Percentiles rank a stretch among this genome's conserved stretches.
These are phyloP conservation scores for Mastomys coucha DNA, from an alignment of 2,113 vertebrate genomes.

Conservation along the genomic window DNA sequence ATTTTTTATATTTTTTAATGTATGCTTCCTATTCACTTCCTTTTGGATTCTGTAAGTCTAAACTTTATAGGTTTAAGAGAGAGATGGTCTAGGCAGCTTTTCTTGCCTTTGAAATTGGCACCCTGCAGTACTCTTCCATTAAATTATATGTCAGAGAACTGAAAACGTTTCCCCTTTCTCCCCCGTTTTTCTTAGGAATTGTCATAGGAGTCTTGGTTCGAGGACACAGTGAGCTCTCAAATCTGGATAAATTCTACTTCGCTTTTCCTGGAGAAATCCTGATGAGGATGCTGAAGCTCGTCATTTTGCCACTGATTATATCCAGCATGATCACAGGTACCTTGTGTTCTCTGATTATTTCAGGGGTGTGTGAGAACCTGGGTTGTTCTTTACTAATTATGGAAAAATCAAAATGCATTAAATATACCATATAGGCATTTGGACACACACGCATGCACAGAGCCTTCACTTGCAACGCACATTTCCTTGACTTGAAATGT, in stretches of 20 bases:
- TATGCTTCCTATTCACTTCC: not conserved
- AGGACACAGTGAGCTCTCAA: conserved; percentile 92
- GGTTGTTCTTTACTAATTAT: conserved; percentile 48
- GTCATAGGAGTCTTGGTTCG: conserved; percentile 92
- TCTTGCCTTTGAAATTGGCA: conserved; percentile 25
- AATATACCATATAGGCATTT: too few species aligned
- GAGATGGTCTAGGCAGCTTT: conserved; percentile 25
- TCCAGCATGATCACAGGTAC: conserved; percentile 99
- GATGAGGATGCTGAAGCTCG: conserved; percentile 98
- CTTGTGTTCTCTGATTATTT: conserved; percentile 19
- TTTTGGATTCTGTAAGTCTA: conserved; percentile 40
- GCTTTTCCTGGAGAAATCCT: conserved; percentile 97
- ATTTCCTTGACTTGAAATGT: not conserved
- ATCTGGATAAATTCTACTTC: conserved; percentile 95
- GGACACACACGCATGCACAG: not conserved
- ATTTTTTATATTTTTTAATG: not conserved
- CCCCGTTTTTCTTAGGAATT: conserved; percentile 90
- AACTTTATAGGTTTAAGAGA: not conserved
- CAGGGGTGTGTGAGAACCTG: not conserved
- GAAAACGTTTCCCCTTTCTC: conserved; percentile 6
- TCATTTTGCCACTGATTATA: conserved; percentile 97
- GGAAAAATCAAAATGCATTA: not conserved
- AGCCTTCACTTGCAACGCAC: not conserved
- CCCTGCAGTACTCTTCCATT: not conserved
- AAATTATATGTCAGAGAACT: conserved; percentile 30